phyloP scores from a whole-genome alignment of 2,113 vertebrate species.

The Odocoileus hemionus region DNA sequence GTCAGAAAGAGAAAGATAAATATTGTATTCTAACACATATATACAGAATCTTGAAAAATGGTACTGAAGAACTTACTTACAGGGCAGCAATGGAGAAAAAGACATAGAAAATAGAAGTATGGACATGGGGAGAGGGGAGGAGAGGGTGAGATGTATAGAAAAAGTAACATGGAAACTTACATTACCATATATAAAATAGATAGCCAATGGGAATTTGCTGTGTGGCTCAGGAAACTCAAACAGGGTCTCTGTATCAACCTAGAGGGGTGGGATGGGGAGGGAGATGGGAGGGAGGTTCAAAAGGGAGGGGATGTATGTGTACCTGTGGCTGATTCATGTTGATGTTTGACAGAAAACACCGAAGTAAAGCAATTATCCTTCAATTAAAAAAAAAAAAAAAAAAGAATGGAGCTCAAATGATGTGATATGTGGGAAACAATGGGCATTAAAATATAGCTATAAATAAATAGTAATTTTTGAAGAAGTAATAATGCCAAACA shows the following conservation, averaged over 20 bases:
- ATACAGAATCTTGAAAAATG: neutral
- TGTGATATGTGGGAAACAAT: neutral
- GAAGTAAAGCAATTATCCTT: neutral
- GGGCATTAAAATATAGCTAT: neutral
- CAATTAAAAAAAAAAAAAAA: neutral
- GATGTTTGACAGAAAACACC: neutral
- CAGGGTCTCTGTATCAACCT: neutral
- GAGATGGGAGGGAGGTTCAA: neutral
- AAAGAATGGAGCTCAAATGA: neutral
- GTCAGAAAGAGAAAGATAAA: neutral
- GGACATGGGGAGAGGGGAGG: neutral
- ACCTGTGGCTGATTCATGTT: neutral
- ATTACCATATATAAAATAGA: neutral
- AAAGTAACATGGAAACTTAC: neutral
- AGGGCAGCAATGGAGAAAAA: neutral
- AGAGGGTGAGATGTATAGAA: neutral
- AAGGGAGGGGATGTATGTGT: neutral
- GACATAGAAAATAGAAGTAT: neutral
- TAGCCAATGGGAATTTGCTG: neutral
- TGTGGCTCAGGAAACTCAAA: neutral
- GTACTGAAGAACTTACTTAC: neutral
- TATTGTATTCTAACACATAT: neutral
- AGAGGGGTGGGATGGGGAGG: accelerated
- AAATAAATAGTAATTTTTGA: neutral
- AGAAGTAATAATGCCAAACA: neutral